These are phyloP conservation scores for Enteromius treurensis DNA, from an alignment of 2,797 vertebrate genomes.

Conservation along the genomic window DNA sequence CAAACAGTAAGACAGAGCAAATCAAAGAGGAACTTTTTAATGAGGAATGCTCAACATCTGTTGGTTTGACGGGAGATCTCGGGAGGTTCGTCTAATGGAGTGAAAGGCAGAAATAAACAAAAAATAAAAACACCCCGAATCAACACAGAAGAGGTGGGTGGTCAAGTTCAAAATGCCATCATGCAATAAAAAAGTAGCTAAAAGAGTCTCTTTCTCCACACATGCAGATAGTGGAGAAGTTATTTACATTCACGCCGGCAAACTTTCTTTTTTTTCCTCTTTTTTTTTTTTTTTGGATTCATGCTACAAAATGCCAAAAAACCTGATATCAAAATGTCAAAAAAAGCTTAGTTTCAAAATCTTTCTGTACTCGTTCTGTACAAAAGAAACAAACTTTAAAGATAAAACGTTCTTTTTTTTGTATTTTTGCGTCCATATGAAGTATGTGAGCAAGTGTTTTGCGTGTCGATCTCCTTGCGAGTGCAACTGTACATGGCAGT, in stretches of 20 bases:
- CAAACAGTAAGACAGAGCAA: slow-evolving; percentile 45
- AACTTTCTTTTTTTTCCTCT: slow-evolving; percentile 1
- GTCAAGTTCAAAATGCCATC: slow-evolving; percentile 46
- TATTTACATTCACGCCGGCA: slow-evolving; percentile 38
- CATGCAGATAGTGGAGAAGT: slow-evolving; percentile 48
- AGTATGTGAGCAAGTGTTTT: slow-evolving; percentile 21
- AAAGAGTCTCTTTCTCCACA: slow-evolving; percentile 39
- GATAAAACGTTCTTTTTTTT: slow-evolving; percentile 1
- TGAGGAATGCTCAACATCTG: slow-evolving; percentile 50
- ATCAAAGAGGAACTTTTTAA: slow-evolving; percentile 57
- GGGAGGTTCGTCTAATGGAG: slow-evolving; percentile 42
- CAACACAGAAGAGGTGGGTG: slow-evolving; percentile 26
- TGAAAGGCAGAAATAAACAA: slow-evolving; percentile 19
- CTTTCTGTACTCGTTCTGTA: slow-evolving; percentile 25
- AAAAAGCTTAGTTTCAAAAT: slow-evolving; percentile 34
- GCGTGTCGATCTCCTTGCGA: slow-evolving; percentile 10
- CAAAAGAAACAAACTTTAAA: slow-evolving; percentile 34
- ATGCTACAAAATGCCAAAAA: slow-evolving; percentile 52
- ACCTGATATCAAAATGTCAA: slow-evolving; percentile 40
- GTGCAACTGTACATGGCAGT: slow-evolving; percentile 55
- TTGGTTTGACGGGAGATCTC: slow-evolving; percentile 43
- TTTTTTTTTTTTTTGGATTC: slow-evolving; percentile 31
- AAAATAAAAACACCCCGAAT: slow-evolving; percentile 19
- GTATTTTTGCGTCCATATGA: slow-evolving; percentile 9
- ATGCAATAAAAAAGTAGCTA: slow-evolving; percentile 52